Conservation (phyloP, 2,888 invertebrate species). For the Nomada lathburiana region DNA sequence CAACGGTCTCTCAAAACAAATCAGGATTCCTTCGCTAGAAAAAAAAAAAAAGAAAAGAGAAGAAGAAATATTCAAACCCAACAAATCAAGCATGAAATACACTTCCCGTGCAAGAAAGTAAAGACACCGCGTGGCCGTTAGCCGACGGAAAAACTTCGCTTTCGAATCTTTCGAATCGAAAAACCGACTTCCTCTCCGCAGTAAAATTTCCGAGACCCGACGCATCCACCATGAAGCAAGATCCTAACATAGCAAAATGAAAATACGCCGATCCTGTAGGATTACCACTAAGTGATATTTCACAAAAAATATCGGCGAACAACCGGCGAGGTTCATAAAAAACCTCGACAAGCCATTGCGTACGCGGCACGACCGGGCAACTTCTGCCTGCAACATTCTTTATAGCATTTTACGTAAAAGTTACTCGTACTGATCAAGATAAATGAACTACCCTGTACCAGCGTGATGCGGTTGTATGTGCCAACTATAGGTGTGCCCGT, state of each 20-base stretch:
- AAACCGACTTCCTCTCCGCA: background rate
- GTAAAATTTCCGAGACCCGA: background rate
- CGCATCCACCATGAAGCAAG: background rate
- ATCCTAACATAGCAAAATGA: too few species aligned
- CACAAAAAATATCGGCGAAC: slow-evolving; percentile 6
- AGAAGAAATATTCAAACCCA: too few species aligned
- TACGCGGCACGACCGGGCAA: slow-evolving; percentile 1
- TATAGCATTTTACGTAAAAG: slow-evolving; percentile 35
- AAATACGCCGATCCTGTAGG: background rate
- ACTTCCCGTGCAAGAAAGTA: too few species aligned
- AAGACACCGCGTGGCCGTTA: too few species aligned
- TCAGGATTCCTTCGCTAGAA: background rate
- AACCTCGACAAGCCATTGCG: slow-evolving; percentile 29
- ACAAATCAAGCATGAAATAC: too few species aligned
- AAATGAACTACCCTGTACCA: slow-evolving; percentile 22
- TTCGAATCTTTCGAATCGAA: background rate
- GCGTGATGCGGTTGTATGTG: slow-evolving; percentile 4
- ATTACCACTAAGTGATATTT: slow-evolving; percentile 5
- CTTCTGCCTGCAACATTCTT: slow-evolving; percentile 26
- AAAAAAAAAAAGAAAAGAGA: background rate
- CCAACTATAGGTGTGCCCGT: slow-evolving; percentile 50
- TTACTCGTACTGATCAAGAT: slow-evolving; percentile 29
- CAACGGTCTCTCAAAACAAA: too few species aligned
- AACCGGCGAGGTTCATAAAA: slow-evolving; percentile 1
- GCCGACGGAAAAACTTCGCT: background rate